A percentile compares a stretch with the other conserved stretches of the same genome.
These are phyloP conservation scores for Carollia perspicillata DNA, from an alignment of 2,113 vertebrate species.

Conservation along the genomic window DNA sequence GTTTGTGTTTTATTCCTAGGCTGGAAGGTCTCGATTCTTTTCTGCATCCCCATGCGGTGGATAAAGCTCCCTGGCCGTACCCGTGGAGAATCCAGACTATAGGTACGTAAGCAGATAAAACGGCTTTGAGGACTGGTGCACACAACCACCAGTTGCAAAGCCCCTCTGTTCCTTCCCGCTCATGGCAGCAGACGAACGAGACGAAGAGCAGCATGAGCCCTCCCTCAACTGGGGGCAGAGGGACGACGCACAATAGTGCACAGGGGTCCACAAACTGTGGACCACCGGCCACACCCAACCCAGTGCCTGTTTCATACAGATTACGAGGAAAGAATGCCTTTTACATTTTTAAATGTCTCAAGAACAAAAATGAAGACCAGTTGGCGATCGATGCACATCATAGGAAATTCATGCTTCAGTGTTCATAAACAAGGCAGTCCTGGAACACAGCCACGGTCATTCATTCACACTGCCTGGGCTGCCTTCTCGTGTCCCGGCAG, in stretches of 20 bases:
- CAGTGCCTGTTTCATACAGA: neutral
- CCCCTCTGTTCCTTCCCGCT: neutral
- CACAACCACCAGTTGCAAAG: neutral
- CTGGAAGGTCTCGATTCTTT: neutral
- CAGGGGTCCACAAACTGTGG: neutral
- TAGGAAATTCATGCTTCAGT: neutral
- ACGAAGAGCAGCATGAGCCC: neutral
- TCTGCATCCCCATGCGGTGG: neutral
- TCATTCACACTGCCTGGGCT: neutral
- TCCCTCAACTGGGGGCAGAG: rapidly evolving
- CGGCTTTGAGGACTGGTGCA: neutral
- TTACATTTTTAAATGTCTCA: neutral
- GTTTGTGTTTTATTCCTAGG: neutral
- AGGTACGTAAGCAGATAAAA: neutral
- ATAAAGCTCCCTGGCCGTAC: neutral
- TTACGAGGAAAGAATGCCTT: neutral
- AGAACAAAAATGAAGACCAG: neutral
- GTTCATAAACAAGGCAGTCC: neutral
- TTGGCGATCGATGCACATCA: neutral
- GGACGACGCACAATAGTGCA: rapidly evolving
- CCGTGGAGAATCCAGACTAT: neutral
- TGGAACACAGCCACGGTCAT: neutral
- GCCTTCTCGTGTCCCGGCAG: neutral
- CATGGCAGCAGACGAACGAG: neutral
- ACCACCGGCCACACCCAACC: neutral